A percentile compares a stretch with the other conserved stretches of the same genome.
phyloP scores from a whole-genome alignment of 2,797 vertebrate species.

The Huso huso region DNA sequence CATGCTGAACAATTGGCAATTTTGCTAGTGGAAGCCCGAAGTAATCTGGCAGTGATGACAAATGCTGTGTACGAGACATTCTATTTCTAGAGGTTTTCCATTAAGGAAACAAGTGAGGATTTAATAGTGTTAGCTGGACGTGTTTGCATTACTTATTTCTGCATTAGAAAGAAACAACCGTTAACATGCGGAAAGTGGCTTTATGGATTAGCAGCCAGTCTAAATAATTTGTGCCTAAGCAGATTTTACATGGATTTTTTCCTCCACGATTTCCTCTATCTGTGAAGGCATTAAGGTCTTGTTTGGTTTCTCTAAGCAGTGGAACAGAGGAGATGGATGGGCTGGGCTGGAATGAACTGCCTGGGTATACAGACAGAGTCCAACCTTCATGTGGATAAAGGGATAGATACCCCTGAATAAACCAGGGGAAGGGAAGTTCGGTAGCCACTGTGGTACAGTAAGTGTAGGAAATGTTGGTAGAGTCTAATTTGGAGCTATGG shows the following conservation, averaged over 20 bases:
- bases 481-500: no score
- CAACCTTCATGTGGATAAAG: no score
- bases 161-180: background rate
- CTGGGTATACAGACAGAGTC: no score
- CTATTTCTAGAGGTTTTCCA: background rate
- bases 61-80: background rate
- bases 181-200: background rate
- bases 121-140: no score
- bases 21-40: slow-evolving; percentile 1
- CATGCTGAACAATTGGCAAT: background rate
- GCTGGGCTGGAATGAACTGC: no score
- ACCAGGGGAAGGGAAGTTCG: no score
- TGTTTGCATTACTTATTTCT: background rate
- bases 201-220: background rate
- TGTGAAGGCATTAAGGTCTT: slow-evolving; percentile 9
- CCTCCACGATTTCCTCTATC: background rate
- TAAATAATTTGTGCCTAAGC: background rate
- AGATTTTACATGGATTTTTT: background rate
- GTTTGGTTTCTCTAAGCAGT: slow-evolving; percentile 9
- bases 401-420: no score
- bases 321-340: background rate
- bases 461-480: no score
- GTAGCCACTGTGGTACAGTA: no score
- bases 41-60: background rate
- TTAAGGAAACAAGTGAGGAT: background rate